Evolutionary conservation across 2,888 invertebrate genomes (phyloP), one percentile per base, ranked within the genome.

Genomic region (Phyllotreta cruciferae): DNA sequence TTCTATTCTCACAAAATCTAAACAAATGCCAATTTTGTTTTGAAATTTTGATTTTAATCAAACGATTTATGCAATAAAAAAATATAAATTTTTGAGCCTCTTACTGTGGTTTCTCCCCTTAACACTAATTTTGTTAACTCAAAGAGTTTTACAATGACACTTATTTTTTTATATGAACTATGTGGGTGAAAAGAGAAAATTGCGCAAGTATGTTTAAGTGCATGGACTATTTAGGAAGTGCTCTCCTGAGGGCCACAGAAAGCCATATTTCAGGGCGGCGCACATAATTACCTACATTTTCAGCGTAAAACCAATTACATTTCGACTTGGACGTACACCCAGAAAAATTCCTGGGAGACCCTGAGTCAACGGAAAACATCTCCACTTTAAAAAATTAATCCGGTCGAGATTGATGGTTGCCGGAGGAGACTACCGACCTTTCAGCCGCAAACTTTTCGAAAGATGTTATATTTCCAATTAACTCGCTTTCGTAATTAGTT

Each of bases 261-360:
- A 56, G 47, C 56, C 56, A 56, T 56, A 56, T 56, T 56, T 56
- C 45, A 45, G 37, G 14, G 7, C 44, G 10, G 56, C 36, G 36
- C 56, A 56, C 56, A 56, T 56, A 56, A 56, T 56, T 56, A 56
- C 56, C 56, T 45, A 56, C 56, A 56, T 38, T 56, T 56, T 45
- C 56, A 45, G 56, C 44, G 36, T 44, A 38, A 56, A 56, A 36
- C 44, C 56, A 56, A 56, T 56, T 56, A 56, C 56, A 56, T 56
- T 56, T 56, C 45, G 37, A 56, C 56, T 56, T 56, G 47, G 38
- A 56, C 41, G 47, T 36, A 56, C 56, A 56, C 36, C 34, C n/a
- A 56, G 35, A 56, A 36, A 45, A 56, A 44, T 45, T 35, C 45
- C 45, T 13, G 9, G 13, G 56, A 37, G 44, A 36, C 44, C 37